A percentile compares a stretch with the other conserved stretches of the same genome.
These are phyloP conservation scores for human (Homo sapiens) DNA, from an alignment of 2,113 vertebrate genomes.

Conservation along the genomic window DNA sequence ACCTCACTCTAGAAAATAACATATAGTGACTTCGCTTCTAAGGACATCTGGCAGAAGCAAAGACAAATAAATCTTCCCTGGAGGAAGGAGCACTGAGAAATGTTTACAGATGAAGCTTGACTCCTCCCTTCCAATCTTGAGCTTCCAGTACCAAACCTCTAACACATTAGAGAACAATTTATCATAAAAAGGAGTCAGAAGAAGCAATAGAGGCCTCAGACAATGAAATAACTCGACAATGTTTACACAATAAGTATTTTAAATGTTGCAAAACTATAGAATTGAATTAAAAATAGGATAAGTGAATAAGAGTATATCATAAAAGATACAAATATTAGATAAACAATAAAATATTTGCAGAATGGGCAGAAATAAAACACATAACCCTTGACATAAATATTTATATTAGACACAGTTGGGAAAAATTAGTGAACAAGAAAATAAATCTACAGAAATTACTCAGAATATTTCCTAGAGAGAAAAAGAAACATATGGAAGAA, in stretches of 20 bases:
- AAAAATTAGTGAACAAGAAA: neutral
- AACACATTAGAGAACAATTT: accelerated
- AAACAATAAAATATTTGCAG: neutral
- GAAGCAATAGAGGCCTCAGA: neutral
- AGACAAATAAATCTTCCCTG: neutral
- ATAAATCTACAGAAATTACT: neutral
- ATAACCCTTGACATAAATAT: neutral
- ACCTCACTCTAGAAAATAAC: neutral
- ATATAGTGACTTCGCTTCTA: neutral
- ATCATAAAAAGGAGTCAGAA: neutral
- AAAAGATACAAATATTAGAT: neutral
- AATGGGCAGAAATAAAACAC: neutral
- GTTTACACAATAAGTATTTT: neutral
- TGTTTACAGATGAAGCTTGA: neutral
- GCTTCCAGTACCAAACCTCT: neutral
- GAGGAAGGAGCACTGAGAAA: neutral
- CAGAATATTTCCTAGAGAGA: neutral
- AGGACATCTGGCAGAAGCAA: neutral
- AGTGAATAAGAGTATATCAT: neutral
- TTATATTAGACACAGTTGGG: neutral
- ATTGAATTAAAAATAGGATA: neutral
- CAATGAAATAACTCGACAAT: neutral
- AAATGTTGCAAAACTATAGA: neutral
- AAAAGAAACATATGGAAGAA: neutral
- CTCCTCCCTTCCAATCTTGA: neutral